Conservation (phyloP, 2,888 invertebrate genomes). For the Drosophila merina region DNA sequence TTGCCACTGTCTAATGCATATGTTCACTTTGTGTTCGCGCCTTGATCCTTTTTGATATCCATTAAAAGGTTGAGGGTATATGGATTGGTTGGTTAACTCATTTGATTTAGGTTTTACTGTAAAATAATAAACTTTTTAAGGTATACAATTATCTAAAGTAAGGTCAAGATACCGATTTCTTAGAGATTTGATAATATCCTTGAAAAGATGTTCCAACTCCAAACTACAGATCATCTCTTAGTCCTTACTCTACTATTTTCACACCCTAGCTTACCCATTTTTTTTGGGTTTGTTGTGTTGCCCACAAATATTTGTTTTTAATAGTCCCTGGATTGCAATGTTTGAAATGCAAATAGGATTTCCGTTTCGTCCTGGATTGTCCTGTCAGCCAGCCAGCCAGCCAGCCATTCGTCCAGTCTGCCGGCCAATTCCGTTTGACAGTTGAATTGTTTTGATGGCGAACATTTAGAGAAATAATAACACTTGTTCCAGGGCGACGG, state of each 20-base stretch:
- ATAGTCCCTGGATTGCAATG: constrained; percentile 68
- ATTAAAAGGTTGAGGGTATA: constrained; percentile 17
- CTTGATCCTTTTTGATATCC: constrained; percentile 63
- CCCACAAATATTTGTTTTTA: constrained; percentile 82
- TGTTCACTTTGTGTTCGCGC: constrained; percentile 80
- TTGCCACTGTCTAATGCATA: constrained; percentile 68
- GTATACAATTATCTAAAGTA: too few relatives aligned
- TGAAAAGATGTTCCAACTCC: too few relatives aligned
- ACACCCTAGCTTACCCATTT: constrained; percentile 1
- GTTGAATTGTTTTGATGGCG: constrained; percentile 81
- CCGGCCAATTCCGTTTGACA: constrained; percentile 79
- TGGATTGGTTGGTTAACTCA: not conserved
- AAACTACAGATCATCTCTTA: not conserved
- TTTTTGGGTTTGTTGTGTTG: constrained; percentile 55
- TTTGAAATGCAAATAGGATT: constrained; percentile 78
- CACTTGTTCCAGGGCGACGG: constrained; percentile 67
- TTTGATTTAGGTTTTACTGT: too few relatives aligned
- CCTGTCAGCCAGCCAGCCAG: constrained; percentile 44
- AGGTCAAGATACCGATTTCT: too few relatives aligned
- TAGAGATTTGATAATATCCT: too few relatives aligned
- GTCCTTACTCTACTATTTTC: constrained; percentile 1
- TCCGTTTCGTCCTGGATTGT: constrained; percentile 27
- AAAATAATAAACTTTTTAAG: too few relatives aligned
- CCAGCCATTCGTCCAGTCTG: constrained; percentile 48
- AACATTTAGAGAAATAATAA: constrained; percentile 77